These are phyloP conservation scores for Hypolimnas misippus DNA, from an alignment of 2,888 invertebrate species.

Conservation along the genomic window DNA sequence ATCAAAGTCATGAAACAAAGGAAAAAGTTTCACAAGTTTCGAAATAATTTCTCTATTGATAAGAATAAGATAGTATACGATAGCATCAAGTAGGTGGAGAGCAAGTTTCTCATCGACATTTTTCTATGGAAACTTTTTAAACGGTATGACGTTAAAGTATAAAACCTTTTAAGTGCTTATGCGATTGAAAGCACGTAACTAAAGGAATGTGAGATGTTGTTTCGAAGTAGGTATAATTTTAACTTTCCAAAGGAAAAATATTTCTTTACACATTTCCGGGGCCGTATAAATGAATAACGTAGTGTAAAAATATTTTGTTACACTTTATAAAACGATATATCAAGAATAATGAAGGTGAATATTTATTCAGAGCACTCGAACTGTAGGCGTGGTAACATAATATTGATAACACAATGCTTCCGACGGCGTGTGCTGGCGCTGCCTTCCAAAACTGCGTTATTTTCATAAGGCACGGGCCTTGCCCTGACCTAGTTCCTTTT, in stretches of 20 bases:
- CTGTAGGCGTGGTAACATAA: conserved; percentile 31
- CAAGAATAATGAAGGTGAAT: background rate
- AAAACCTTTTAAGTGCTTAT: conserved; percentile 15
- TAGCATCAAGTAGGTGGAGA: conserved; percentile 3
- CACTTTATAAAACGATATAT: background rate
- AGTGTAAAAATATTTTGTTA: background rate
- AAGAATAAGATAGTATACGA: conserved; percentile 8
- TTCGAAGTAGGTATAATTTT: background rate
- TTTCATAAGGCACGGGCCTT: conserved; percentile 75
- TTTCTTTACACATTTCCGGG: background rate
- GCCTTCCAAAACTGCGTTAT: conserved; percentile 65
- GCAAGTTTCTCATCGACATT: conserved; percentile 14
- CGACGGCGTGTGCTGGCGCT: conserved; percentile 51
- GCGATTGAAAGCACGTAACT: conserved; percentile 14
- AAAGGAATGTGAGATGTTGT: conserved; percentile 4
- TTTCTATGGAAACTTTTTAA: conserved; percentile 23
- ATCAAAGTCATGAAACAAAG: conserved; percentile 5
- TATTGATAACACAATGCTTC: conserved; percentile 32
- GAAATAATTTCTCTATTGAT: conserved; percentile 6
- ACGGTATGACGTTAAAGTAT: conserved; percentile 13
- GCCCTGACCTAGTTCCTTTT: conserved; percentile 81
- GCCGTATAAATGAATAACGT: background rate
- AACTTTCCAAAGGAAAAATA: background rate
- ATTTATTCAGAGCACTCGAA: conserved; percentile 23
- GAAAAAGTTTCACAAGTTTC: background rate